Evolutionary conservation across 2,113 vertebrate species (phyloP).

Genomic region (Asarcornis scutulata): DNA sequence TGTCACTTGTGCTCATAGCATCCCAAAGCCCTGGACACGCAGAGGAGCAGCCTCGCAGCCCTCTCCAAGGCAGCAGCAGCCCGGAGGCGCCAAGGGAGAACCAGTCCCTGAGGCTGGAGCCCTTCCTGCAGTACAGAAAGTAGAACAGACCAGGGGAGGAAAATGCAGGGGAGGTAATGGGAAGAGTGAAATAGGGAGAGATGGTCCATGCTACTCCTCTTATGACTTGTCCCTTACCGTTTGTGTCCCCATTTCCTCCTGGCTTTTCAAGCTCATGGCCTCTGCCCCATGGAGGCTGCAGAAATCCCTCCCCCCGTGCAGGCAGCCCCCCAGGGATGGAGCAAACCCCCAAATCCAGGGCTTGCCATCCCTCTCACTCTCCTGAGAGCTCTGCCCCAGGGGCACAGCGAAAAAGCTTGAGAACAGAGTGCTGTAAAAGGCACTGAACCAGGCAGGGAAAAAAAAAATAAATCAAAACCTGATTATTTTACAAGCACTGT

Average conservation of each 20-base stretch:
- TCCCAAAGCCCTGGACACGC: not conserved
- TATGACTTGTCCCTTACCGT: fast-evolving
- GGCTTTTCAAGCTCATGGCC: not conserved
- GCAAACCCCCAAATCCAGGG: fast-evolving
- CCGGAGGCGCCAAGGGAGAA: not conserved
- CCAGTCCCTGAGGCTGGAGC: fast-evolving
- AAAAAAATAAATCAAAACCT: not conserved
- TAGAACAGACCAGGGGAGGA: not conserved
- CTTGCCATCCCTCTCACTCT: not conserved
- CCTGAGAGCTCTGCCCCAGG: not conserved
- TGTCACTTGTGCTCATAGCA: fast-evolving
- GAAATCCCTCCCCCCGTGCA: not conserved
- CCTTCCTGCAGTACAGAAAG: not conserved
- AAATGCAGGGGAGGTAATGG: not conserved
- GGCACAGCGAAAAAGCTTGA: not conserved
- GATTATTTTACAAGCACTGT: fast-evolving
- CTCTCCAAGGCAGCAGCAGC: not conserved
- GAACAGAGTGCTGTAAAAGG: not conserved
- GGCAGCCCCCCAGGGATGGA: not conserved
- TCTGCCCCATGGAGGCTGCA: not conserved
- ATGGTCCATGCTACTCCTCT: not conserved
- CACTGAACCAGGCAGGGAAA: not conserved
- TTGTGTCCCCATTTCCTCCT: not conserved
- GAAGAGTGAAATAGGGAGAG: not conserved
- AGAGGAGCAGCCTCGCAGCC: fast-evolving